Percentiles rank a stretch among this genome's conserved stretches.
These are phyloP conservation scores for Penaeus monodon DNA, from an alignment of 2,888 invertebrate species.

Conservation along the genomic window DNA sequence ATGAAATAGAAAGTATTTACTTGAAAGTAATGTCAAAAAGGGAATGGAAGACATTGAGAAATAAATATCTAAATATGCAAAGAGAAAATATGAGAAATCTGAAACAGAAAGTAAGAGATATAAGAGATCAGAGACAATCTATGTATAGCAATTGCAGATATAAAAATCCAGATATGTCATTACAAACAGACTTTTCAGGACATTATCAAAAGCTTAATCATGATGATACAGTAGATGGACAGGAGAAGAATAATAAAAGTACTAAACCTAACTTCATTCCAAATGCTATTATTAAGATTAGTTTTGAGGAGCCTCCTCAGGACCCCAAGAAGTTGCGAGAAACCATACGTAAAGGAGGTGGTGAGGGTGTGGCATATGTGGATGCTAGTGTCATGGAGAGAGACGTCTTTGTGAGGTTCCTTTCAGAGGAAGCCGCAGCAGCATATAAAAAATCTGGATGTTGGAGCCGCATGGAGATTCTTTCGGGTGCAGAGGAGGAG, in stretches of 20 bases:
- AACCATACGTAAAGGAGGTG: constrained; percentile 33
- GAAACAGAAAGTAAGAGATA: constrained; percentile 34
- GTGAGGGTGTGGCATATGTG: constrained; percentile 51
- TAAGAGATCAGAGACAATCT: constrained; percentile 3
- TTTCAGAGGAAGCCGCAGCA: constrained; percentile 19
- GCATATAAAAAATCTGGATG: constrained; percentile 39
- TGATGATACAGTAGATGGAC: constrained; percentile 54
- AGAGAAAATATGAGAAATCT: constrained; percentile 56
- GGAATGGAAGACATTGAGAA: constrained; percentile 48
- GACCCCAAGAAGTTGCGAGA: constrained; percentile 55
- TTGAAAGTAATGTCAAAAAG: constrained; percentile 62
- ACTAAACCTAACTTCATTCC: constrained; percentile 43
- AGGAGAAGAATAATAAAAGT: constrained; percentile 13
- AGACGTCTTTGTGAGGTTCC: constrained; percentile 58
- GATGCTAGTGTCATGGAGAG: constrained; percentile 47
- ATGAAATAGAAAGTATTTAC: constrained; percentile 54
- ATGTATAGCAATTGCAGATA: too few species aligned
- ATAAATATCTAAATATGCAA: constrained; percentile 50
- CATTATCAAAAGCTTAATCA: too few species aligned
- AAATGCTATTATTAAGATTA: constrained; percentile 55
- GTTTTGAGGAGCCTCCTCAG: constrained; percentile 54
- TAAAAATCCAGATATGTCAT: constrained; percentile 8
- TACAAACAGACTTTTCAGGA: too few species aligned
- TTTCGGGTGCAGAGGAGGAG: constrained; percentile 50
- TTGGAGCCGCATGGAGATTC: constrained; percentile 53